These are phyloP conservation scores for Bettongia penicillata DNA, from an alignment of 2,113 vertebrate species.

Conservation along the genomic window DNA sequence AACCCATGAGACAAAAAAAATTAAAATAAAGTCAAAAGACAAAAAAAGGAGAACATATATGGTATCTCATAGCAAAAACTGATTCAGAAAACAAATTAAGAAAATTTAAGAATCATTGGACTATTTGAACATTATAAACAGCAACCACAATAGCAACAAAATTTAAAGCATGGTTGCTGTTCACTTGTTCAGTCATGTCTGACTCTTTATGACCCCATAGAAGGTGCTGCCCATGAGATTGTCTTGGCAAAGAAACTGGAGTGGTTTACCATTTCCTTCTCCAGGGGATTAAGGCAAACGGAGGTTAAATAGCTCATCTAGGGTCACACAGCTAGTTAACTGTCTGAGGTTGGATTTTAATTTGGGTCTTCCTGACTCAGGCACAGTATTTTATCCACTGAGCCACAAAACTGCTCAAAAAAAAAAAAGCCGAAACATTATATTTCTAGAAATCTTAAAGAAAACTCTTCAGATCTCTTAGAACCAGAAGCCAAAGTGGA, in stretches of 20 bases:
- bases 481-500: too few species aligned
- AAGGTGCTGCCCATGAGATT: neutral
- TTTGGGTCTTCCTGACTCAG: too few species aligned
- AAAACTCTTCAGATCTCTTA: too few species aligned
- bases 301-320: too few species aligned
- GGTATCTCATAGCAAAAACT: neutral
- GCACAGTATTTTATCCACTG: neutral
- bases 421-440: neutral
- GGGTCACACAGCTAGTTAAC: too few species aligned
- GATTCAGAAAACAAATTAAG: neutral
- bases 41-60: neutral
- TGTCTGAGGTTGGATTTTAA: too few species aligned
- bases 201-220: neutral
- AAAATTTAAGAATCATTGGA: neutral
- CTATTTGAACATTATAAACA: neutral
- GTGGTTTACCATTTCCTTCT: neutral
- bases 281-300: too few species aligned
- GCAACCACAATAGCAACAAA: too few species aligned
- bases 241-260: neutral
- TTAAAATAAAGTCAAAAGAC: neutral
- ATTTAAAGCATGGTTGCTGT: too few species aligned
- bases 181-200: neutral
- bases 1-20: neutral
- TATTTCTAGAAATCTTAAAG: too few species aligned
- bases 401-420: neutral